These are phyloP conservation scores for Colistium nudipinnis DNA, from an alignment of 2,113 vertebrate species.

Conservation along the genomic window DNA sequence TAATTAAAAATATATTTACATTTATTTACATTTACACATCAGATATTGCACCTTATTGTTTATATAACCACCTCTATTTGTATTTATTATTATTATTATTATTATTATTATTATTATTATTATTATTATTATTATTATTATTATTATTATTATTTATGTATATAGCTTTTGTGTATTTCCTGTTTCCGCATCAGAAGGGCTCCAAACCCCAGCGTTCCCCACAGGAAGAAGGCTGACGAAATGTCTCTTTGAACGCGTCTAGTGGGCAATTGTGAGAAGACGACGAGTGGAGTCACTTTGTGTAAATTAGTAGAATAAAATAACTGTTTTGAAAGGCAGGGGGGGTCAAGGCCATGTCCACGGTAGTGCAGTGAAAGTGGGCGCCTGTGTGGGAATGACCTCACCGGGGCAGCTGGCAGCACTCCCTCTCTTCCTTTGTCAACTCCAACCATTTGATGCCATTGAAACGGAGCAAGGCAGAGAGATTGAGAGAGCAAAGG, in stretches of 20 bases:
- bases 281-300: conserved; percentile 56
- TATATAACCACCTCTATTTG: too few relatives aligned
- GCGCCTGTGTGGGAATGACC: conserved; percentile 64
- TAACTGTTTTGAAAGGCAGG: conserved; percentile 52
- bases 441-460: conserved; percentile 72
- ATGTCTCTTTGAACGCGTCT: conserved; percentile 41
- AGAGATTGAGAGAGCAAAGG: conserved; percentile 61
- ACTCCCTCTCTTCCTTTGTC: conserved; percentile 75
- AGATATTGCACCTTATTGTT: not conserved
- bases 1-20: not conserved
- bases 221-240: conserved; percentile 37
- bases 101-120: too few relatives aligned
- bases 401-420: conserved; percentile 72
- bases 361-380: conserved; percentile 41
- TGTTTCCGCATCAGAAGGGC: conserved; percentile 14
- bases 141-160: too few relatives aligned
- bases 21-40: too few relatives aligned
- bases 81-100: too few relatives aligned
- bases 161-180: too few relatives aligned
- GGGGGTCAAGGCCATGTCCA: conserved; percentile 67
- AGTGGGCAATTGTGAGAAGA: conserved; percentile 48
- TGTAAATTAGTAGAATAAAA: conserved; percentile 62
- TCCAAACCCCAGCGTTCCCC: conserved; percentile 26
- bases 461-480: conserved; percentile 70
- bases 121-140: too few relatives aligned